Base-by-base conservation (phyloP, 2,797 vertebrate genomes). In the Leptoclinus maculatus region DNA sequence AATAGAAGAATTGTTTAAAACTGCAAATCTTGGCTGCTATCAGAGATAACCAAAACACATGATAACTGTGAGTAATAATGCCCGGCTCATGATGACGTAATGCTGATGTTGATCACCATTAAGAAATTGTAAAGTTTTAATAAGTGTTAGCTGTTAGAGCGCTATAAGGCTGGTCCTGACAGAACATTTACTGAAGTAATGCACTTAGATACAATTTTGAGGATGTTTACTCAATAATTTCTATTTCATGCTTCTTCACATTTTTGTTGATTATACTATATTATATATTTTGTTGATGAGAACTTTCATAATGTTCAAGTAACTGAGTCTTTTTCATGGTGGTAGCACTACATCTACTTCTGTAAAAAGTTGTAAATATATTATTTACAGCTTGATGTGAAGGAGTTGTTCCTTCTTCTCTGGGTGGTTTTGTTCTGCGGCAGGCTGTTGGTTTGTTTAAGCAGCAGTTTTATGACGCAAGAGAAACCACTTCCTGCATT, bases 401-500 rank as follows among this genome's bases (percentile, higher is more conserved):
- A 19, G n/a, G 29, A 66, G 32, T 6, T 45, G 0, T 1, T 45
- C 7, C 11, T 13, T 54, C 8, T 9, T 32, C n/a, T 6, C 2
- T 47, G 0, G 0, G 41, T 0, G 3, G n/a, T 58, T 53, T 56
- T 69, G 32, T 59, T 19, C 8, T 14, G 32, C 9, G 2, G 54
- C 19, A 54, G n/a, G 29, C n/a, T 57, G 54, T 23, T 23, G 4
- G 0, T 68, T 71, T 74, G 47, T 76, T 80, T 65, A 16, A 56
- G 77, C 69, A 83, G 66, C 27, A 38, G 34, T 36, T 68, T 41
- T 0, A 36, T 60, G 23, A 36, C 19, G 79, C 69, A 84, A 85
- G 8, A 79, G 5, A 83, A 73, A 79, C 51, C 60, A 76, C 74
- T 82, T 85, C 80, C 84, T 27, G 1, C 13, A 62, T 70, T 74